A percentile compares a stretch with the other conserved stretches of the same genome.
phyloP scores from a whole-genome alignment of 2,888 invertebrate species.

The Augochlorella aurata region DNA sequence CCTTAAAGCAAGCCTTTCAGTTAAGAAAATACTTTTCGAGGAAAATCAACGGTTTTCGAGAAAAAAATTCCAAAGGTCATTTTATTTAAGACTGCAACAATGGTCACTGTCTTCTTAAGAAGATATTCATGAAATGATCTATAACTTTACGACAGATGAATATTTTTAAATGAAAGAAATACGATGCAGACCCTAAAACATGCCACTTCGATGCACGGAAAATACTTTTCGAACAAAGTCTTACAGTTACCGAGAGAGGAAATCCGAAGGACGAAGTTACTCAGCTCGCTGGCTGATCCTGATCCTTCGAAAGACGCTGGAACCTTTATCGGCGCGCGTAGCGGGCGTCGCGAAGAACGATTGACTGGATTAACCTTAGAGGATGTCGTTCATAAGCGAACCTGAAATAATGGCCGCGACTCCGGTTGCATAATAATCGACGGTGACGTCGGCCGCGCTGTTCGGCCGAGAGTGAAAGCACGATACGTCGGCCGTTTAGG shows the following conservation, averaged over 20 bases:
- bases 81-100: too few relatives aligned
- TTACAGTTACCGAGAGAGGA: too few relatives aligned
- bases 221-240: too few relatives aligned
- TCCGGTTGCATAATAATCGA: constrained; percentile 59
- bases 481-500: constrained; percentile 49
- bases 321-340: constrained; percentile 54
- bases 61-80: too few relatives aligned
- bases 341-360: constrained; percentile 53
- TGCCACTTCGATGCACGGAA: too few relatives aligned
- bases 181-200: not conserved
- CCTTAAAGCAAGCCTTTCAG: too few relatives aligned
- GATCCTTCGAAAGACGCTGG: not conserved
- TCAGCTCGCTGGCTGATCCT: too few relatives aligned
- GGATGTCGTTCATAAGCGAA: constrained; percentile 65
- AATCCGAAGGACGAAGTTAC: too few relatives aligned
- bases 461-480: constrained; percentile 62
- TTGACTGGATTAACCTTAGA: constrained; percentile 65
- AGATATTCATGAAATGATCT: not conserved
- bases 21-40: too few relatives aligned
- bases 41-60: too few relatives aligned
- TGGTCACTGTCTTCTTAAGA: too few relatives aligned
- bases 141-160: not conserved
- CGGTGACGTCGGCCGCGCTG: constrained; percentile 27
- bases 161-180: not conserved
- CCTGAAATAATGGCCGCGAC: constrained; percentile 64